Evolutionary conservation across 2,113 vertebrate species (phyloP).

Genomic region (Heterotilapia buettikoferi): DNA sequence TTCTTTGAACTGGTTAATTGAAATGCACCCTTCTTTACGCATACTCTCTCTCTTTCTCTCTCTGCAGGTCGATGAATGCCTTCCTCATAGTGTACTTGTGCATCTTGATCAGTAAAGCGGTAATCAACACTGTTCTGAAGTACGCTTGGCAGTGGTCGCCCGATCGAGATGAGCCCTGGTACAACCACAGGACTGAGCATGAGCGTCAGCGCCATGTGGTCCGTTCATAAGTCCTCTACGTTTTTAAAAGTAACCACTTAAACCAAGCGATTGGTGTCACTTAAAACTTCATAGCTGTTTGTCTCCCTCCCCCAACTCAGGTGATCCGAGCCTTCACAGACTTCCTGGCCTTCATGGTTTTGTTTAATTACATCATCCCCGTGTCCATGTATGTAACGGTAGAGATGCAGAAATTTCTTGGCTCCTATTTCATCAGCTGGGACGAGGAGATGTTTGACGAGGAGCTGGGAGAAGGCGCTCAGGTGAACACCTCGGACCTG

Average conservation of each 20-base stretch:
- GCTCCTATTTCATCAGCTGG: constrained; percentile 96
- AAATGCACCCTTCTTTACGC: neutral
- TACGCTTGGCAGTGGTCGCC: constrained; percentile 91
- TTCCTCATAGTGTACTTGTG: constrained; percentile 95
- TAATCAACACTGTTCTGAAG: constrained; percentile 91
- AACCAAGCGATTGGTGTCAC: too few species aligned
- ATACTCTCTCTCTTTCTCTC: neutral
- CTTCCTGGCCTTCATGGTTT: constrained; percentile 97
- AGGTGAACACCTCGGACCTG: constrained; percentile 96
- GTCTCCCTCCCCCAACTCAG: neutral
- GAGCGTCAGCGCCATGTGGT: constrained; percentile 90
- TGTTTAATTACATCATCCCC: constrained; percentile 99
- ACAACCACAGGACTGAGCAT: constrained; percentile 87
- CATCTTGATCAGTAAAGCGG: constrained; percentile 92
- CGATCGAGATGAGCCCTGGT: constrained; percentile 90
- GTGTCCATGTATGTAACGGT: constrained; percentile 99
- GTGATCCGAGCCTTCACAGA: constrained; percentile 86
- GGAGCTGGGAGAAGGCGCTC: constrained; percentile 84
- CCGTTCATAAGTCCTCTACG: neutral
- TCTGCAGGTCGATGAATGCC: constrained; percentile 89
- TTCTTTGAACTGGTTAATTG: neutral
- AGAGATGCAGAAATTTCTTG: constrained; percentile 99
- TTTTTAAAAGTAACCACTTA: neutral
- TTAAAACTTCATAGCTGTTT: neutral
- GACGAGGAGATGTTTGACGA: constrained; percentile 97